phyloP scores from a whole-genome alignment of 1,140 invertebrate species.

The Scaptomyza hsui region DNA sequence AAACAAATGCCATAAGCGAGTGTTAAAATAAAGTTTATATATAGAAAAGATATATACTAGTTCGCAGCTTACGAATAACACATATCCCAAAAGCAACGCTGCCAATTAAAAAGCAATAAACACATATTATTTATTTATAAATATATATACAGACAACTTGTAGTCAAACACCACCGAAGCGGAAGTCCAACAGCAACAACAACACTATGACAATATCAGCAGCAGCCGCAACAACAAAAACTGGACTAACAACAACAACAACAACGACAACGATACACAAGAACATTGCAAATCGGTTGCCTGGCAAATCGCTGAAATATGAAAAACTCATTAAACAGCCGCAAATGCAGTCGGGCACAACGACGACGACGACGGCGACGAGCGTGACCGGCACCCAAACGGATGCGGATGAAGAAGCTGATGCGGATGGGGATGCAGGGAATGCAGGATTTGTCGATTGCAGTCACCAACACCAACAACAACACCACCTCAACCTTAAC shows the following conservation, averaged over 20 bases:
- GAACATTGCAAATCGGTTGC: conserved; percentile 64
- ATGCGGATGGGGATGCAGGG: conserved; percentile 32
- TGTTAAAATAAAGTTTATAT: conserved; percentile 27
- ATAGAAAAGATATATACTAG: not conserved
- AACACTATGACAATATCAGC: conserved; percentile 79
- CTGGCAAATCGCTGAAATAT: conserved; percentile 69
- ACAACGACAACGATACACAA: conserved; percentile 23
- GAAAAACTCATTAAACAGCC: conserved; percentile 81
- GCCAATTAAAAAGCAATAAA: conserved; percentile 37
- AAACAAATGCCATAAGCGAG: conserved; percentile 58
- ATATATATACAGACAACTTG: conserved; percentile 33
- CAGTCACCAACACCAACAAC: not conserved
- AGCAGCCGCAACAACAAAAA: conserved; percentile 43
- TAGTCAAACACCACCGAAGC: conserved; percentile 47
- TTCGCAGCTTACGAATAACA: conserved; percentile 18
- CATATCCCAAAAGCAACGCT: conserved; percentile 57
- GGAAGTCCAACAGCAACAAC: conserved; percentile 50
- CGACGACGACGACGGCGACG: too few relatives aligned
- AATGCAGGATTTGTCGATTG: conserved; percentile 41
- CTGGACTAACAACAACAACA: conserved; percentile 20
- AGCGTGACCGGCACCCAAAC: conserved; percentile 67
- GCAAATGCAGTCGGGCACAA: conserved; percentile 58
- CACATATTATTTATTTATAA: conserved; percentile 20
- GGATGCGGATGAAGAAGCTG: conserved; percentile 42
- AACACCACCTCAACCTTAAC: conserved; percentile 57